A percentile compares a stretch with the other conserved stretches of the same genome.
Evolutionary conservation across 1,140 invertebrate genomes (phyloP).

Genomic region (Drosophila fuyamai): DNA sequence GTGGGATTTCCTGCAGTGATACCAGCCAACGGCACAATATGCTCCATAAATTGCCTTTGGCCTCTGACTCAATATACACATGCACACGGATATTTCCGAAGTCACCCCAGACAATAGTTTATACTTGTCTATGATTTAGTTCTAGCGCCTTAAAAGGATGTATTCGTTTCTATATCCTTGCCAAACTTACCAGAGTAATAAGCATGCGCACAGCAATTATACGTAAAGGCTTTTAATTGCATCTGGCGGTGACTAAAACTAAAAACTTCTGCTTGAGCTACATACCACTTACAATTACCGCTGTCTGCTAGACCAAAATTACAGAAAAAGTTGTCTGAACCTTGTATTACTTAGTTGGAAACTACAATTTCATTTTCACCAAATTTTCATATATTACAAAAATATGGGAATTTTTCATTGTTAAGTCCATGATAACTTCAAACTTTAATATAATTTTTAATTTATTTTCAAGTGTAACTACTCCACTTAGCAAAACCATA

Average conservation of each 20-base stretch:
- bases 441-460: no score
- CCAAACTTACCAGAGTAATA: constrained; percentile 8
- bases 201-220: constrained; percentile 56
- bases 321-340: background rate
- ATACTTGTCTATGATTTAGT: constrained; percentile 37
- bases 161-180: background rate
- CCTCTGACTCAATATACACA: constrained; percentile 39
- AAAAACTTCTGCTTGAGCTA: background rate
- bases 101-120: constrained; percentile 46
- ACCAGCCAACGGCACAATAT: constrained; percentile 74
- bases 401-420: no score
- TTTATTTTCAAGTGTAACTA: no score
- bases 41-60: constrained; percentile 70
- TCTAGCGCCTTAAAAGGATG: constrained; percentile 20
- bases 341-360: background rate
- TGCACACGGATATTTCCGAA: constrained; percentile 19
- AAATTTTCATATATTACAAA: no score
- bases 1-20: constrained; percentile 74
- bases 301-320: background rate
- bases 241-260: constrained; percentile 1
- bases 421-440: no score
- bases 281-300: background rate
- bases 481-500: no score
- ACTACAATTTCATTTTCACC: background rate
- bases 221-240: constrained; percentile 44